Evolutionary conservation across 2,888 invertebrate species (phyloP), one percentile per base, ranked within the genome.

Genomic region (Drosophila histrio): DNA sequence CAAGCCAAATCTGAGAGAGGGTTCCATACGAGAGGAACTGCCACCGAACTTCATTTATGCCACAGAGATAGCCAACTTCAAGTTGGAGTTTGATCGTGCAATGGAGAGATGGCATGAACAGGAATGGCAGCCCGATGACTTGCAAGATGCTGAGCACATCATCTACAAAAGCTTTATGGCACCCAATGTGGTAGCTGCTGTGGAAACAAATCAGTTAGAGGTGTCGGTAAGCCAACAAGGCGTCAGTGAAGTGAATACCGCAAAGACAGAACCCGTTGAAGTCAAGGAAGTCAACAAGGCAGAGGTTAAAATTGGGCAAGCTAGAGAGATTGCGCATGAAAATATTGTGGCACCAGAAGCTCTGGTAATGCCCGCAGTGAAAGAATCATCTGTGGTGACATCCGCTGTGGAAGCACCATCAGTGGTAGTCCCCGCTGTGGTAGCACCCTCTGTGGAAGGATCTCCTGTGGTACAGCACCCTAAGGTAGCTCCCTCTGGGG

Each of bases 1-100:
- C 4, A 88, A 84, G 28, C 91, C 92, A 1, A 90, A 90, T 64
- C 38, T 91, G 1, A 83, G 79, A 15, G 79, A 88, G 26, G 86
- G 88, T 3, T 79, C 64, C 3, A 81, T 89, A 8, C 75, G 80
- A 2, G 91, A 91, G 38, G 88, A 89, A 38, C 39, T 84, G 0
- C 84, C 88, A 11, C 36, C 77, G 0, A 77, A 68, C 44, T 84
- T 83, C 21, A 68, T 88, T 15, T 89, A 91, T 58, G 77, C 89
- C 1, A 74, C 83, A 0, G 84, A 83, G 66, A 87, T 91, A 13
- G 78, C 88, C 9, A 87, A 89, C 19, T 91, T 91, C 43, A 79
- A 75, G 4, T 50, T 87, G 43, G 77, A 87, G 8, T 83, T 83
- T 13, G 88, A 89, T 64, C 79, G 82, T 1, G 83, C 68, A 8